Conservation (phyloP, 2,797 vertebrate genomes). For the Perodicticus potto region DNA sequence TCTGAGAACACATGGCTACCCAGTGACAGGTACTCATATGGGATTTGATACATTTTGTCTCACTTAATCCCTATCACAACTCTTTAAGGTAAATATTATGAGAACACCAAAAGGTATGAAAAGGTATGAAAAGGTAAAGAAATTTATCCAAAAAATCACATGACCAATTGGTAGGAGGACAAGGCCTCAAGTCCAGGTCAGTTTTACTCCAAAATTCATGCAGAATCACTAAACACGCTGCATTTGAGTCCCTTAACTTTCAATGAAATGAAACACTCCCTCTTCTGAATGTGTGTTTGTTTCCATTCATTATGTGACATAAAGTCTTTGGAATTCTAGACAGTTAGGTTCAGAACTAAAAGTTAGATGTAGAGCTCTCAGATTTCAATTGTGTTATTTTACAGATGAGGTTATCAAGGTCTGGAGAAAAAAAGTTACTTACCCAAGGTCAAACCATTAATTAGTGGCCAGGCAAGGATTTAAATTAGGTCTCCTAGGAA, state of each 20-base stretch:
- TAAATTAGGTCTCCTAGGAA: conserved; percentile 69
- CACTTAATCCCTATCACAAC: background rate
- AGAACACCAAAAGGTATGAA: background rate
- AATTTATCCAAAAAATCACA: background rate
- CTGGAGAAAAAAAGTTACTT: conserved; percentile 39
- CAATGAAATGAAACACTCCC: background rate
- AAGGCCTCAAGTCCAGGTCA: background rate
- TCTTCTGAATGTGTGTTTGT: background rate
- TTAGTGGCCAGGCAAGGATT: conserved; percentile 62
- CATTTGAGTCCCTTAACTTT: background rate
- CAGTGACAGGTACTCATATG: background rate
- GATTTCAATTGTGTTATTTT: conserved; percentile 53
- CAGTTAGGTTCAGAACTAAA: background rate
- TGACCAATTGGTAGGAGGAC: background rate
- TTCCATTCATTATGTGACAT: background rate
- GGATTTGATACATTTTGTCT: background rate
- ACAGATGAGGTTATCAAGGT: conserved; percentile 8
- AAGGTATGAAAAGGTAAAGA: background rate
- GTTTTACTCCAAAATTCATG: background rate
- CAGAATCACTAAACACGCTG: background rate
- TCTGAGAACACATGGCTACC: background rate
- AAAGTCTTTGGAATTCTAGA: conserved; percentile 16
- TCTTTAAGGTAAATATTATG: background rate
- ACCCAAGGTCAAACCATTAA: conserved; percentile 69
- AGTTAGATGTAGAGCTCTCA: background rate